A percentile compares a stretch with the other conserved stretches of the same genome.
These are phyloP conservation scores for Alethe diademata DNA, from an alignment of 2,113 vertebrate genomes.

Conservation along the genomic window DNA sequence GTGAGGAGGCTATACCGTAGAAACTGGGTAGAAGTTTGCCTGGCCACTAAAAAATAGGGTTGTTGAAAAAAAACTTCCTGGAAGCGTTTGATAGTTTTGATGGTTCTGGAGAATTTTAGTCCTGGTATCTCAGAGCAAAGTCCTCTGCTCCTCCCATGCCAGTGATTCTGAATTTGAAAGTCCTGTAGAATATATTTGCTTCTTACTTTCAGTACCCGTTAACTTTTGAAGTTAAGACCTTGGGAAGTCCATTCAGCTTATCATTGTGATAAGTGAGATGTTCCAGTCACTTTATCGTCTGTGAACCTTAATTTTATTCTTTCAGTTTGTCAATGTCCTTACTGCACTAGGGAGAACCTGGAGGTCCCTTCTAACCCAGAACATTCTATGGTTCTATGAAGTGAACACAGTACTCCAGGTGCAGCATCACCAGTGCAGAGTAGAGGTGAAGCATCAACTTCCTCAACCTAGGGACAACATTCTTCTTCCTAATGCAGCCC, in stretches of 20 bases:
- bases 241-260: background rate
- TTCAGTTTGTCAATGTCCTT: background rate
- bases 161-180: background rate
- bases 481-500: background rate
- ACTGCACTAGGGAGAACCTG: background rate
- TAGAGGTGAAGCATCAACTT: background rate
- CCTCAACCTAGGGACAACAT: background rate
- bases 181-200: background rate
- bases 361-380: background rate
- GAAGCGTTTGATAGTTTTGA: background rate
- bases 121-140: background rate
- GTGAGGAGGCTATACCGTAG: background rate
- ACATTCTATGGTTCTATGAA: background rate
- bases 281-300: background rate
- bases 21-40: background rate
- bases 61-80: background rate
- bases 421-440: background rate
- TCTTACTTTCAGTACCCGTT: background rate
- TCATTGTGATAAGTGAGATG: background rate
- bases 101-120: background rate
- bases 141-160: background rate
- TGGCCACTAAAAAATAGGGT: background rate
- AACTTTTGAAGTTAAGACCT: background rate
- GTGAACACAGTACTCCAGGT: too few relatives aligned
- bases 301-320: background rate